Base-by-base conservation (phyloP, 2,113 vertebrate genomes). In the Corvus cornix region DNA sequence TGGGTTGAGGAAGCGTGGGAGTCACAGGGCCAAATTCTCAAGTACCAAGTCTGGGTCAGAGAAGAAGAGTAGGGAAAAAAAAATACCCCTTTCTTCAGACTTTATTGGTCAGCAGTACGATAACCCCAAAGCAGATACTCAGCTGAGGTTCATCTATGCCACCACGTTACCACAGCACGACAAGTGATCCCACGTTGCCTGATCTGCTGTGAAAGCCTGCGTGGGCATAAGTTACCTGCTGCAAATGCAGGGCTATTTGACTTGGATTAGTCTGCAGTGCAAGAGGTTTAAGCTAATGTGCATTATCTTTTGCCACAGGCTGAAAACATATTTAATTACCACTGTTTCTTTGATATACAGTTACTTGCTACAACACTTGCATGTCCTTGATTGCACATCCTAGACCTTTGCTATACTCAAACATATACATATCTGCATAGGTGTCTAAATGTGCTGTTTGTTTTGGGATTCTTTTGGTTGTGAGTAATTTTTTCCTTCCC, bases 121-220 rank as follows among this genome's bases (percentile, higher is more conserved):
- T 35, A 67, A 63, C 22, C n/a, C 16, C 41, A 68, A 83, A 56
- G 13, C 24, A 52, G 24, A 33, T 30, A 30, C 33, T 93, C 68
- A 58, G 44, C 48, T 89, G 44, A 87, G n/a, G 41, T 26, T 87
- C 51, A 31, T 17, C 41, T 77, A 0, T 44, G 16, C 14, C 51
- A 23, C 64, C 1, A 0, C 1, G 0, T 63, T 74, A 35, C 37
- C 13, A 13, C 0, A 0, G 20, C 28, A 22, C 0, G 8, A 52
- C 43, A n/a, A 60, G n/a, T 53, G 30, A 74, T 58, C n/a, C 56
- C 33, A 4, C 20, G 0, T 23, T 53, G 44, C 68, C 44, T 58
- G 26, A 59, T 72, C 60, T 85, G 22, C 59, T 7, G 3, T 31
- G 35, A 63, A 56, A 75, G 70, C 66, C 52, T 55, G 13, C 4